Percentiles rank a stretch among this genome's conserved stretches.
Conservation (phyloP, 1,140 invertebrate species). For the Homarus americanus region DNA sequence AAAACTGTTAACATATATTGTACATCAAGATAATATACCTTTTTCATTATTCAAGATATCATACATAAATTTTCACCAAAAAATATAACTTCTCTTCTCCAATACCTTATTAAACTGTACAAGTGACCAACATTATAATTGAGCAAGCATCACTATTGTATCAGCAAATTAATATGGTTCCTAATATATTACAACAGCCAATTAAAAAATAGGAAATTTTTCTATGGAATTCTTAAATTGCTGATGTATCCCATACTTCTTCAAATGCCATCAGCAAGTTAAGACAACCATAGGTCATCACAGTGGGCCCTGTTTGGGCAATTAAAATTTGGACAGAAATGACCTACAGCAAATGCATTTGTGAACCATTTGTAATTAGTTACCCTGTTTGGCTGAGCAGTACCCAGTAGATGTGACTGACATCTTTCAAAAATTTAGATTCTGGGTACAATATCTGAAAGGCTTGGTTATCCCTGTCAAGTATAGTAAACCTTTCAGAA, state of each 20-base stretch:
- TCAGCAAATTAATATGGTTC: constrained; percentile 35
- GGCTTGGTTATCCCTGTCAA: neutral
- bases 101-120: constrained; percentile 52
- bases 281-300: constrained; percentile 25
- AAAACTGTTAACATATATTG: constrained; percentile 57
- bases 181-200: constrained; percentile 27
- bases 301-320: constrained; percentile 19
- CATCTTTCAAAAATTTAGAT: neutral
- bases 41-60: constrained; percentile 35
- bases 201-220: constrained; percentile 8
- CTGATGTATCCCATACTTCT: constrained; percentile 7
- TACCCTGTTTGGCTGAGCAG: constrained; percentile 39
- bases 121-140: constrained; percentile 51
- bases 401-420: constrained; percentile 25
- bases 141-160: constrained; percentile 55
- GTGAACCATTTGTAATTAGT: constrained; percentile 2
- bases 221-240: constrained; percentile 15
- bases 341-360: constrained; percentile 13
- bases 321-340: constrained; percentile 33
- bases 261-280: constrained; percentile 12
- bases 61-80: constrained; percentile 50
- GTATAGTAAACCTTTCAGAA: neutral
- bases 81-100: constrained; percentile 59
- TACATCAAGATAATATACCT: constrained; percentile 51
- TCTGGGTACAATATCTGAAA: constrained; percentile 6